Conservation (phyloP, 2,797 vertebrate genomes). For the Eupleurogrammus muticus region DNA sequence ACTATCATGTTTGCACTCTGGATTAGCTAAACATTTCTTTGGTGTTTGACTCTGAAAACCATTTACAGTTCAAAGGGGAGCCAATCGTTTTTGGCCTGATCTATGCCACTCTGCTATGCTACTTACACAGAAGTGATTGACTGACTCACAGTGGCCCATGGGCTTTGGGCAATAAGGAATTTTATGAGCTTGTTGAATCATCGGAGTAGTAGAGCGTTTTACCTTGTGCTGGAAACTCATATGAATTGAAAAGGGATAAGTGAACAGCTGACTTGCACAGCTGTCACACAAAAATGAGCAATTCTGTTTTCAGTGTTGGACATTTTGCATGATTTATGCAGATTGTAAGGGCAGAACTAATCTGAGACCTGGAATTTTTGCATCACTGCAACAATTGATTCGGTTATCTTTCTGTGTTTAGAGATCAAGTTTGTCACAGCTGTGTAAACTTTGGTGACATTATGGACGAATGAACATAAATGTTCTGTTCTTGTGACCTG, state of each 20-base stretch:
- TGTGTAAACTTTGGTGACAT: conserved; percentile 58
- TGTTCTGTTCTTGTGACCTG: conserved; percentile 16
- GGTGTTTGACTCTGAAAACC: conserved; percentile 32
- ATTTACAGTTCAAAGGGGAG: conserved; percentile 64
- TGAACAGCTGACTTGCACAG: conserved; percentile 30
- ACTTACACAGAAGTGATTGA: conserved; percentile 31
- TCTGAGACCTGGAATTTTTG: conserved; percentile 37
- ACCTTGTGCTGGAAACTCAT: conserved; percentile 18
- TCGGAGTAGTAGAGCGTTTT: conserved; percentile 30
- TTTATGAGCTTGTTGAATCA: conserved; percentile 54
- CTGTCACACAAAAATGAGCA: conserved; percentile 21
- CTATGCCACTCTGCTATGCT: conserved; percentile 32
- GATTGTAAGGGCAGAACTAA: conserved; percentile 15
- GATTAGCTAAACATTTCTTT: conserved; percentile 50
- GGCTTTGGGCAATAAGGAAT: conserved; percentile 17
- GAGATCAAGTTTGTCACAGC: conserved; percentile 41
- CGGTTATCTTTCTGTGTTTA: conserved; percentile 42
- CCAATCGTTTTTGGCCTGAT: conserved; percentile 51
- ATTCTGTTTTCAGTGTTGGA: conserved; percentile 16
- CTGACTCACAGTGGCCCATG: conserved; percentile 31
- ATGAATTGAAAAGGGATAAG: conserved; percentile 27
- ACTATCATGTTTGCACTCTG: conserved; percentile 68
- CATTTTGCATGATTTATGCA: conserved; percentile 25
- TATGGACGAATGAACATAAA: conserved; percentile 25
- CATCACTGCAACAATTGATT: conserved; percentile 45